Evolutionary conservation across 2,888 invertebrate genomes (phyloP).

Genomic region (Chrysodeixis includens): DNA sequence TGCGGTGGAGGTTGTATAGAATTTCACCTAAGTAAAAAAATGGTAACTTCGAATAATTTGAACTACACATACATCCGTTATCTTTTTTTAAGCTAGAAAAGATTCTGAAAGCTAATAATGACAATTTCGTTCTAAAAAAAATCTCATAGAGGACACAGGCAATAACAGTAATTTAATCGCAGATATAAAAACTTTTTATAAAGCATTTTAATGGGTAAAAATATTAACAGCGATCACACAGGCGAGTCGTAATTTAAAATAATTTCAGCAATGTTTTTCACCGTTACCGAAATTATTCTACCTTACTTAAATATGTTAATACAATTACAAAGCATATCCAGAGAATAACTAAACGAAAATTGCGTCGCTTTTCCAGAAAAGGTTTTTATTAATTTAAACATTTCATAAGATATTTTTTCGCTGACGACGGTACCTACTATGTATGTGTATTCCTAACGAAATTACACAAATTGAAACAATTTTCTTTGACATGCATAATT

Average conservation of each 20-base stretch:
- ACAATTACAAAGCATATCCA: constrained; percentile 3
- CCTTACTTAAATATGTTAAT: constrained; percentile 3
- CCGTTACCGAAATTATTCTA: background rate
- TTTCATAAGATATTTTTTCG: background rate
- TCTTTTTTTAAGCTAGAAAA: no score
- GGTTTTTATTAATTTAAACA: background rate
- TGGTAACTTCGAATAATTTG: no score
- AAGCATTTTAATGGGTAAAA: background rate
- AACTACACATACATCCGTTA: no score
- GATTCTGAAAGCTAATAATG: no score
- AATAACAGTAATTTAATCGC: no score
- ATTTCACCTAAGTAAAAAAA: no score
- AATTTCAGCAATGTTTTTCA: background rate
- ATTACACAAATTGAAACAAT: constrained; percentile 9
- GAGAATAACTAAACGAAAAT: background rate
- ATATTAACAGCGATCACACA: background rate
- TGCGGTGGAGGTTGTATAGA: no score
- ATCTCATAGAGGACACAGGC: no score
- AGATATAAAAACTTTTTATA: background rate
- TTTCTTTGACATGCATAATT: background rate
- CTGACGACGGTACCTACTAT: background rate
- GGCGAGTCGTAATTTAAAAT: background rate
- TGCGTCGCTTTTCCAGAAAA: background rate
- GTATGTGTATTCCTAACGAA: background rate
- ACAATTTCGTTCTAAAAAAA: no score